Base-by-base conservation (phyloP, 2,113 vertebrate genomes). In the Antennarius striatus region DNA sequence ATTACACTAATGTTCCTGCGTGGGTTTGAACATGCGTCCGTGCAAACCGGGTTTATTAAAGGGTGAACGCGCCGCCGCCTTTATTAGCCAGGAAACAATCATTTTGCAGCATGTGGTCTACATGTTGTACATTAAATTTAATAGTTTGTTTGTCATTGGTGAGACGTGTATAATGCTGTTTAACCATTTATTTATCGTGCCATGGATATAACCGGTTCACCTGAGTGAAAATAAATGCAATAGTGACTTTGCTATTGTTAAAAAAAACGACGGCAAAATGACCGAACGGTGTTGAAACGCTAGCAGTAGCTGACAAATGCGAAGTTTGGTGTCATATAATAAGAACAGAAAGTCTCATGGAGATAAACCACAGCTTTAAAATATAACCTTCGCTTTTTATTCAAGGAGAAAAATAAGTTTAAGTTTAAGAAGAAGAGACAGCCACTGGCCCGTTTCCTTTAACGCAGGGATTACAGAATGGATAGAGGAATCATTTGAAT, bases 1-100 rank as follows among this genome's bases (percentile, higher is more conserved):
- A 89, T 91, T 90, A 89, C 59, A 29, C 57, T 86, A 83, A 84
- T 79, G 83, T 73, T 79, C 16, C 77, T 65, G n/a, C 69, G 78
- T 68, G 77, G 85, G 61, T 68, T 63, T 72, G 70, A 36, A 36
- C 32, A 36, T 36, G 32, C 70, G 68, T 32, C 74, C 42, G 52
- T 64, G 63, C 56, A 59, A 58, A 71, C 48, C 59, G 68, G 65
- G 66, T 75, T 80, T 84, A 80, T 79, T 85, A 84, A 58, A 63
- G 79, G 81, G 55, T 78, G 77, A 78, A 69, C 15, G 48, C 49
- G 58, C 17, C 12, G 47, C 52, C 53, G 55, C 30, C 40, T 3
- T 10, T 36, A 52, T 66, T 53, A 66, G 56, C 0, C 17, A 0
- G 39, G 14, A 28, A 76, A 63, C 67, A 56, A 47, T 73, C 66